Evolutionary conservation across 2,888 invertebrate species (phyloP).

Genomic region (Chrysopilus asiliformis): DNA sequence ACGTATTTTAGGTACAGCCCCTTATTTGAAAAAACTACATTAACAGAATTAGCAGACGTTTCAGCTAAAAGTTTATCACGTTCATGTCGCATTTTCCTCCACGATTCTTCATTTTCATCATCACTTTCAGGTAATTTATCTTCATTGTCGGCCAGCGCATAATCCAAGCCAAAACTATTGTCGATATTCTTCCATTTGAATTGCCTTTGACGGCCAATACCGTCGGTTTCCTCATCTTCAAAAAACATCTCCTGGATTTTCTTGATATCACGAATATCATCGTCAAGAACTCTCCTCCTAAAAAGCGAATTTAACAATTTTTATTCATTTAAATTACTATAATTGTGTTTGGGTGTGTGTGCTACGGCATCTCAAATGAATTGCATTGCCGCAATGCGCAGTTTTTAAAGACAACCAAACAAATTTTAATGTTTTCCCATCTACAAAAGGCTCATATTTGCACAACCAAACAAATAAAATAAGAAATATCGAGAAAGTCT

Average conservation of each 20-base stretch:
- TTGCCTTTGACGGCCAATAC: conserved; percentile 59
- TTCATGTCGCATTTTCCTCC: conserved; percentile 67
- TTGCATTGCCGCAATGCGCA: no score
- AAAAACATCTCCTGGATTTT: conserved; percentile 74
- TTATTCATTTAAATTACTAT: no score
- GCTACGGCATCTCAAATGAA: no score
- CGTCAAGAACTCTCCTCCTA: conserved; percentile 69
- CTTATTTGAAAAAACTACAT: conserved; percentile 1
- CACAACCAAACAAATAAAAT: no score
- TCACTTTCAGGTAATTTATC: conserved; percentile 40
- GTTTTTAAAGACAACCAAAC: no score
- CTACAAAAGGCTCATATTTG: no score
- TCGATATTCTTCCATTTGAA: conserved; percentile 79
- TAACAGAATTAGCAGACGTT: conserved; percentile 9
- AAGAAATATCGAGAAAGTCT: no score
- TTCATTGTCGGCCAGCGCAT: conserved; percentile 22
- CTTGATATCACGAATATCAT: conserved; percentile 74
- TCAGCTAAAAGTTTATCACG: conserved; percentile 60
- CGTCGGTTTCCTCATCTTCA: conserved; percentile 77
- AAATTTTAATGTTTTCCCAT: no score
- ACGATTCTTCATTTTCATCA: conserved; percentile 63
- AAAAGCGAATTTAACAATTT: not conserved
- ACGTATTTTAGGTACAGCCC: not conserved
- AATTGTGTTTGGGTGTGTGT: no score
- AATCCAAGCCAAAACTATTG: conserved; percentile 31